Evolutionary conservation across 2,888 invertebrate species (phyloP).

Genomic region (Metalampra italica): DNA sequence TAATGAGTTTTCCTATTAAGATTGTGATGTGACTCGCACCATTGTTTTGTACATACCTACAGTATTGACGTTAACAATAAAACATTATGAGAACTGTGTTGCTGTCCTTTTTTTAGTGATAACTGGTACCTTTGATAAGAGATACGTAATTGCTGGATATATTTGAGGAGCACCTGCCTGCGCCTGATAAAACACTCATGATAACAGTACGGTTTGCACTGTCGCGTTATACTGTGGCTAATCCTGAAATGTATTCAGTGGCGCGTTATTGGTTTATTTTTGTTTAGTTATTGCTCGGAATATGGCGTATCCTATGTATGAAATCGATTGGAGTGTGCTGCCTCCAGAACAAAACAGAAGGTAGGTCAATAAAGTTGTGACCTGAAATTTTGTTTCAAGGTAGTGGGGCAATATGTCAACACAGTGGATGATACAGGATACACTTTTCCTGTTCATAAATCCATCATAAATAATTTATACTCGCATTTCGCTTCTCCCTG

Average conservation of each 20-base stretch:
- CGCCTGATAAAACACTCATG: conserved; percentile 72
- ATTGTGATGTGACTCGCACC: conserved; percentile 63
- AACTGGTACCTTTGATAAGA: conserved; percentile 75
- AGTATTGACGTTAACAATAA: conserved; percentile 69
- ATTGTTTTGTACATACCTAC: conserved; percentile 69
- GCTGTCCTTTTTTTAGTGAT: conserved; percentile 77
- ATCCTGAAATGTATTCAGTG: conserved; percentile 50
- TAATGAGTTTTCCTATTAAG: conserved; percentile 74
- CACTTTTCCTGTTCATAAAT: neutral
- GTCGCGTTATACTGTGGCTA: conserved; percentile 58
- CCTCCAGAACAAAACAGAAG: conserved; percentile 92
- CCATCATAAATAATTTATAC: no score
- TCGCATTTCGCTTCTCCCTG: no score
- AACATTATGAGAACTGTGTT: conserved; percentile 62
- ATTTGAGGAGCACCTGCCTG: conserved; percentile 68
- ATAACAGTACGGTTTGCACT: conserved; percentile 71
- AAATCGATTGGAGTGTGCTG: conserved; percentile 90
- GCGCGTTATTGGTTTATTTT: conserved; percentile 23
- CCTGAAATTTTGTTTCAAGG: no score
- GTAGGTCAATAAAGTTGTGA: conserved; percentile 60
- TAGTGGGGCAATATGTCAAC: no score
- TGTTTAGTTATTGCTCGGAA: conserved; percentile 36
- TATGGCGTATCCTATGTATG: conserved; percentile 81
- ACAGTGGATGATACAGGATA: neutral
- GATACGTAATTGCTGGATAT: conserved; percentile 73